A percentile compares a stretch with the other conserved stretches of the same genome.
These are phyloP conservation scores for Cryptotis parvus DNA, from an alignment of 2,113 vertebrate species.

Conservation along the genomic window DNA sequence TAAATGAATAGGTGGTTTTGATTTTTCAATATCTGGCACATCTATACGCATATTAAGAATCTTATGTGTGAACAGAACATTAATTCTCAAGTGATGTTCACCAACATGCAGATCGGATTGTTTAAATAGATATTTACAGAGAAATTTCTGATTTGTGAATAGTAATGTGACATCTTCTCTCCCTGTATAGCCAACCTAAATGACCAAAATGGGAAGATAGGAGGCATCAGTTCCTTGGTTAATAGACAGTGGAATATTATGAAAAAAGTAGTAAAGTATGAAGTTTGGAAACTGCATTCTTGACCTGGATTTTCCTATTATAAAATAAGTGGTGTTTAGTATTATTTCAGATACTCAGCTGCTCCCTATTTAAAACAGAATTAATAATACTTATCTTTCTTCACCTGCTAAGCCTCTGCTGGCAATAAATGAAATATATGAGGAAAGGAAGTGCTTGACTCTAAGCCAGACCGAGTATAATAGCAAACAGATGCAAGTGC, in stretches of 20 bases:
- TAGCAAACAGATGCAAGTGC: not conserved
- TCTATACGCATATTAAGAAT: not conserved
- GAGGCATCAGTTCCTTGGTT: not conserved
- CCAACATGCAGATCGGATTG: not conserved
- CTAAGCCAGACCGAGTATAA: not conserved
- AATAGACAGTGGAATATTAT: not conserved
- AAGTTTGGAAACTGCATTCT: constrained; percentile 4
- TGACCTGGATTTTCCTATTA: constrained; percentile 23
- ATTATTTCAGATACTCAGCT: constrained; percentile 10
- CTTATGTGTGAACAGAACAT: constrained; percentile 1
- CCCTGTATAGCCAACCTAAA: not conserved
- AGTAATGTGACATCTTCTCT: not conserved
- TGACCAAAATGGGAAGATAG: not conserved
- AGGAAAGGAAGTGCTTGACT: not conserved
- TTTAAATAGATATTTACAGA: not conserved
- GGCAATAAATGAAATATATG: constrained; percentile 59
- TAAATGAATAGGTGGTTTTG: not conserved
- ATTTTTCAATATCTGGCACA: not conserved
- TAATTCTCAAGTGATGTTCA: constrained; percentile 27
- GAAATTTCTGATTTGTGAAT: not conserved
- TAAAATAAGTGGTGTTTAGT: constrained; percentile 27
- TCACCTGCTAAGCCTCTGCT: not conserved
- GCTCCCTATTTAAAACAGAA: constrained; percentile 24
- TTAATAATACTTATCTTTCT: constrained; percentile 26
- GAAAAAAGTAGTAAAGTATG: not conserved